Base-by-base conservation (phyloP, 2,888 invertebrate species). In the Drosophila kokeensis region DNA sequence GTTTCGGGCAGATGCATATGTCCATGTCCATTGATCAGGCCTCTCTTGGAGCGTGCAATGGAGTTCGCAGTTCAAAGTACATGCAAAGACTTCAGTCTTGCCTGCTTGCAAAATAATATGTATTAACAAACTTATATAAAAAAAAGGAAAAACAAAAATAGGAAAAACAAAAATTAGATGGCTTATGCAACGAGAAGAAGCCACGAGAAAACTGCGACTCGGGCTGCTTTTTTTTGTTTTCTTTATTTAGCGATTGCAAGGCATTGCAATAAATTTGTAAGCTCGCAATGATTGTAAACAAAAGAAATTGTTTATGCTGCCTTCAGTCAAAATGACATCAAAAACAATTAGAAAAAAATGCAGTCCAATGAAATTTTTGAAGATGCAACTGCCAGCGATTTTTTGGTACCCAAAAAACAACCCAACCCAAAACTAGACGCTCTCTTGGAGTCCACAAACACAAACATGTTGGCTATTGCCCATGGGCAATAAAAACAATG, bases 121-220 rank as follows among this genome's bases (percentile, higher is more conserved):
- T 91, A 92, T 91, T 92, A 91, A 87, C 90, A 82, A 90, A 81
- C 91, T 91, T 91, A 91, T 91, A 90, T 87, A 91, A 90, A 90
- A 81, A 83, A 85, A 81, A 24, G 2, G 77, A 68, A 79, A 68
- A 64, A 65, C 60, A 73, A 53, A 40, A 45, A 36, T 40, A 21
- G 13, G 21, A 29, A 58, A 48, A 55, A 64, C 61, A 77, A 81
- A 87, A 87, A 86, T 81, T 86, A 83, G 81, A 82, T 69, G 83
- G 76, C 79, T 91, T 90, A 91, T 90, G 90, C 87, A 91, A 91
- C 81, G 78, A 71, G 85, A 83, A 89, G 77, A 79, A 83, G 82
- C 79, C 87, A 89, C 83, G 87, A 82, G 69, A 73, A 76, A 71
- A 61, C 59, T 66, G 45, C 55, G 48, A 49, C 40, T 59, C 32